Base-by-base conservation (phyloP, 2,797 vertebrate genomes). In the Gallirallus australis region DNA sequence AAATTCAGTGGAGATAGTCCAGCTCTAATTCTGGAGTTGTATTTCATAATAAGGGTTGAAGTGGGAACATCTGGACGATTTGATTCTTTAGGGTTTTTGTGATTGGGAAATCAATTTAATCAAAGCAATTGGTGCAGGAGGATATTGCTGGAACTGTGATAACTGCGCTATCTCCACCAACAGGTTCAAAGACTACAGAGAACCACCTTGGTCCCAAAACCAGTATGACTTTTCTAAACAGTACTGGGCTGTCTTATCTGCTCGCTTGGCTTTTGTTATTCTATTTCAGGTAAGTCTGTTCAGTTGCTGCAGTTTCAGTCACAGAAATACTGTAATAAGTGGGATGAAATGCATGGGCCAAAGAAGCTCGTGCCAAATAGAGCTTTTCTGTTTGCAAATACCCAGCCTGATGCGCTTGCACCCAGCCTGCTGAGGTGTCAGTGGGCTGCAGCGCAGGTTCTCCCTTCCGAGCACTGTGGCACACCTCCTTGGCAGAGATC, bases 121-220 rank as follows among this genome's bases (percentile, higher is more conserved):
- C 37, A 73, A 60, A 93, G 56, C 23, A 73, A 18, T 30, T 52
- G 18, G 7, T 70, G 37, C n/a, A 25, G 66, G 35, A 70, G 47
- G 25, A 89, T 56, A 30, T 53, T 86, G 18, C 33, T 86, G 57
- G 30, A 70, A 60, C 39, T 65, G 30, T 69, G 27, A 37, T 85
- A 92, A 96, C 71, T 23, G 27, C 78, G 8, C 16, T 91, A 31
- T 83, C 95, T 97, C 85, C 71, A 57, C 50, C 25, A 17, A 28
- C 97, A 99, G 99, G 97, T 99, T 99, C 96, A 99, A 99, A 93
- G 99, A 99, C 97, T 99, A 99, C 97, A 98, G 99, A 97, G 99
- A 99, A 80, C 99, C 99, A 6, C 99, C 99, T 0, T 99, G 99
- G 99, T 98, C 98, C 28, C 92, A 95, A 2, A 98, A 99, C 70